Conservation (phyloP, 2,113 vertebrate species). For the Jaculus jaculus region DNA sequence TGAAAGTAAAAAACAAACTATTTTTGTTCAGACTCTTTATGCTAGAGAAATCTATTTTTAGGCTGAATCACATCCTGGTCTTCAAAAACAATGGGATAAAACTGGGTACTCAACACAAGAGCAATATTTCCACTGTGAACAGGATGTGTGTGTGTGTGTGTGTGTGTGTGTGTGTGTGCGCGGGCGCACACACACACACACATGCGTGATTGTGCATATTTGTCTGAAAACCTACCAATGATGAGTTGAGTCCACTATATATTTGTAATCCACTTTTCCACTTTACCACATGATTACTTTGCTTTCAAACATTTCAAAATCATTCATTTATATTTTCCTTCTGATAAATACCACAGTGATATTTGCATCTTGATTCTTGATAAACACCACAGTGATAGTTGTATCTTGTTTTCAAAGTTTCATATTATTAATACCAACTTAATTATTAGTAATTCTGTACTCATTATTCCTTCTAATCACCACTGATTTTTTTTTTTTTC, state of each 20-base stretch:
- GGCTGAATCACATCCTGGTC: conserved; percentile 76
- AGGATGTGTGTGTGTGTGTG: conserved; percentile 51
- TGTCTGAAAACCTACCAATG: neutral
- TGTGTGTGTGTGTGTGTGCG: conserved; percentile 6
- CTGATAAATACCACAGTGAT: neutral
- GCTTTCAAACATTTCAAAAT: neutral
- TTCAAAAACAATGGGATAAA: conserved; percentile 72
- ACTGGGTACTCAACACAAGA: conserved; percentile 65
- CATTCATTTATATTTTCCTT: neutral
- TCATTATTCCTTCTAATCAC: neutral
- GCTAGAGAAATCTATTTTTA: conserved; percentile 72
- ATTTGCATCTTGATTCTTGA: neutral
- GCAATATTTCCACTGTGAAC: conserved; percentile 66
- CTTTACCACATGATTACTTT: neutral
- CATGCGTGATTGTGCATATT: too few relatives aligned
- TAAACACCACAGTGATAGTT: neutral
- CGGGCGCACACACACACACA: too few relatives aligned
- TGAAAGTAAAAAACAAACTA: conserved; percentile 72
- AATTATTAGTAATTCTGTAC: neutral
- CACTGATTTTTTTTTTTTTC: neutral
- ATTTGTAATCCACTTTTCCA: neutral
- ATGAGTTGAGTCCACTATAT: neutral
- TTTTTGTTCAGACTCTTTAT: conserved; percentile 73
- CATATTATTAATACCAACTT: neutral
- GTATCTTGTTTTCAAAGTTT: neutral